phyloP scores from a whole-genome alignment of 2,888 invertebrate species.

The Microplitis deprimator region DNA sequence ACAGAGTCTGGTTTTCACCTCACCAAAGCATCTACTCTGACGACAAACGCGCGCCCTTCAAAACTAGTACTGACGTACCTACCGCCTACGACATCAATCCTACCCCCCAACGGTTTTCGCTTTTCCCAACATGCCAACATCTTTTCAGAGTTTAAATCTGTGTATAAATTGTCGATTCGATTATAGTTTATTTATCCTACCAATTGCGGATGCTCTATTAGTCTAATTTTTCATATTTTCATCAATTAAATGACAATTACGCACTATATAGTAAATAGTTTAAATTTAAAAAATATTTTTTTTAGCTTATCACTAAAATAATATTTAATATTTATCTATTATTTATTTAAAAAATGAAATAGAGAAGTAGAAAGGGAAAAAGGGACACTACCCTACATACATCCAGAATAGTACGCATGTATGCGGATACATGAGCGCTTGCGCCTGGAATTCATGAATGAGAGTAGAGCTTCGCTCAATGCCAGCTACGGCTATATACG shows the following conservation, averaged over 20 bases:
- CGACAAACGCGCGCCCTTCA: constrained; percentile 31
- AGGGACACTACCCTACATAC: not conserved
- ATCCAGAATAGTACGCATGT: not conserved
- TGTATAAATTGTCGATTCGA: not conserved
- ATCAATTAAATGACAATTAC: not conserved
- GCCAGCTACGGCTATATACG: constrained; percentile 3
- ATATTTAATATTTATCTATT: not conserved
- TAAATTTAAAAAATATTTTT: too few species aligned
- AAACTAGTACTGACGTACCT: constrained; percentile 24
- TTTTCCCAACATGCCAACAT: not conserved
- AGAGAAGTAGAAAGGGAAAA: not conserved
- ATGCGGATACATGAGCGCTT: constrained; percentile 27
- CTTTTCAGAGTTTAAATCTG: not conserved
- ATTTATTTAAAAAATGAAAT: not conserved
- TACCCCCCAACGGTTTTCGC: constrained; percentile 5
- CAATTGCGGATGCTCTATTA: not conserved
- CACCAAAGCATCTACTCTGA: constrained; percentile 6
- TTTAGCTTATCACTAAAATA: not conserved
- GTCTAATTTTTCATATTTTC: not conserved
- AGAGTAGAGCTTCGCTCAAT: constrained; percentile 26
- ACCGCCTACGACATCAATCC: constrained; percentile 20
- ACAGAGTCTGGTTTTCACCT: not conserved
- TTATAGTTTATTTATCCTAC: not conserved
- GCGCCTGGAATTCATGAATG: constrained; percentile 36
- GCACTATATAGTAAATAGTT: too few species aligned